Percentiles rank a stretch among this genome's conserved stretches.
phyloP scores from a whole-genome alignment of 2,888 invertebrate species.

The Brenthis daphne region DNA sequence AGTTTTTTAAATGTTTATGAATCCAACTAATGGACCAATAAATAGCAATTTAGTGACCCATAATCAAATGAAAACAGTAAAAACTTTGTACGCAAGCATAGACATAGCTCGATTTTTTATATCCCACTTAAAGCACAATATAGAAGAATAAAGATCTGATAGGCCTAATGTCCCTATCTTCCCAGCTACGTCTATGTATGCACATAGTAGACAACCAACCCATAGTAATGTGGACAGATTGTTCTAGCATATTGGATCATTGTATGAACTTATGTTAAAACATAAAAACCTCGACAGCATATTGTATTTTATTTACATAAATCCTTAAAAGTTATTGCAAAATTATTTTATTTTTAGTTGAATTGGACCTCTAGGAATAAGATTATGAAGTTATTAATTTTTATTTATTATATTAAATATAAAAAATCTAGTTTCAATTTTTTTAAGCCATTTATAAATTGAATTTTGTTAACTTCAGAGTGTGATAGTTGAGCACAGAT shows the following conservation, averaged over 20 bases:
- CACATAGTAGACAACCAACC: conserved; percentile 52
- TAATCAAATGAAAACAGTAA: conserved; percentile 50
- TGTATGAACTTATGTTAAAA: conserved; percentile 80
- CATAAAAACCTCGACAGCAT: conserved; percentile 72
- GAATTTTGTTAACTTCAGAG: too few relatives aligned
- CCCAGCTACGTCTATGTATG: conserved; percentile 42
- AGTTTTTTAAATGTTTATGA: conserved; percentile 58
- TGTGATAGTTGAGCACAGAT: too few relatives aligned
- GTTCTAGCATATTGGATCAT: conserved; percentile 77
- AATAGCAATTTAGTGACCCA: conserved; percentile 62
- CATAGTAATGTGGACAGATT: conserved; percentile 67
- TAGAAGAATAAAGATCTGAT: conserved; percentile 13
- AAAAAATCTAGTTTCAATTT: too few relatives aligned
- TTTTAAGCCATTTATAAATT: too few relatives aligned
- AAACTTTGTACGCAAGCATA: conserved; percentile 36
- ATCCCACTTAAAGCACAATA: conserved; percentile 3
- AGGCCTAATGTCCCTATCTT: conserved; percentile 4
- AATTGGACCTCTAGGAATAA: background rate
- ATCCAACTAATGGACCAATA: conserved; percentile 78
- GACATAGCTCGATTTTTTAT: conserved; percentile 8
- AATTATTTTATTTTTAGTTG: background rate
- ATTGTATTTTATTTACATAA: conserved; percentile 55
- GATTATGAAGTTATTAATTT: too few relatives aligned
- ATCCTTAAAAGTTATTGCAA: conserved; percentile 1
- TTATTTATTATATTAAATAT: too few relatives aligned